These are phyloP conservation scores for Otocyon megalotis DNA, from an alignment of 2,113 vertebrate species.

Conservation along the genomic window DNA sequence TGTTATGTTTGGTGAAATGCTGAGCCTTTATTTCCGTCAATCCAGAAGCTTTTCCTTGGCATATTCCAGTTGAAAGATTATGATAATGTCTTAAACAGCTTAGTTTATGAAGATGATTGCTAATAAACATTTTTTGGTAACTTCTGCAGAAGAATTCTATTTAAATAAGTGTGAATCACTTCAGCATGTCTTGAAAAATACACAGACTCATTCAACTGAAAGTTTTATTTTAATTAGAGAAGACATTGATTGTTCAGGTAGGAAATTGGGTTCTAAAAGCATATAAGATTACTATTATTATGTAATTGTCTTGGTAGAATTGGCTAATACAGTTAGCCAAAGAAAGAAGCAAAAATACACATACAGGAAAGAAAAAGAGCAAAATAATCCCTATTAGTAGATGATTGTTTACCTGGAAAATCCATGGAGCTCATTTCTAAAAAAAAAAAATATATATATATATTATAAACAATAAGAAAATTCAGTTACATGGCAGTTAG, in stretches of 20 bases:
- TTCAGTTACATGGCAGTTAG: not conserved
- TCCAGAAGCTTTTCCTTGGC: not conserved
- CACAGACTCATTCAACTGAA: not conserved
- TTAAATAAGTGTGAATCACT: constrained; percentile 21
- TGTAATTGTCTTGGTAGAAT: not conserved
- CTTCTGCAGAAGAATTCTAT: not conserved
- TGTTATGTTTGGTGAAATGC: not conserved
- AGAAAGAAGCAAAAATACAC: not conserved
- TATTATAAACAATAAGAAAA: not conserved
- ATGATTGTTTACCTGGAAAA: not conserved
- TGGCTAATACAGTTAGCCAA: constrained; percentile 10
- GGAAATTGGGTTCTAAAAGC: not conserved
- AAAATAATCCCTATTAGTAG: not conserved
- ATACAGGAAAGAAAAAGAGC: constrained; percentile 6
- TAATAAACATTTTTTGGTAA: not conserved
- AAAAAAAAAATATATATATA: not conserved
- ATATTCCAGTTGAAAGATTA: not conserved
- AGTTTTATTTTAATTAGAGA: constrained; percentile 39
- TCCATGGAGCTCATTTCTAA: not conserved
- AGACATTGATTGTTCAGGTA: not conserved
- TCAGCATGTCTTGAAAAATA: not conserved
- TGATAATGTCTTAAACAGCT: not conserved
- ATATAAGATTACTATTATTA: not conserved
- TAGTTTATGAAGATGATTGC: constrained; percentile 19
- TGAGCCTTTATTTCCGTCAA: constrained; percentile 1